Base-by-base conservation (phyloP, 2,797 vertebrate species). In the Brachyalestes nurse region DNA sequence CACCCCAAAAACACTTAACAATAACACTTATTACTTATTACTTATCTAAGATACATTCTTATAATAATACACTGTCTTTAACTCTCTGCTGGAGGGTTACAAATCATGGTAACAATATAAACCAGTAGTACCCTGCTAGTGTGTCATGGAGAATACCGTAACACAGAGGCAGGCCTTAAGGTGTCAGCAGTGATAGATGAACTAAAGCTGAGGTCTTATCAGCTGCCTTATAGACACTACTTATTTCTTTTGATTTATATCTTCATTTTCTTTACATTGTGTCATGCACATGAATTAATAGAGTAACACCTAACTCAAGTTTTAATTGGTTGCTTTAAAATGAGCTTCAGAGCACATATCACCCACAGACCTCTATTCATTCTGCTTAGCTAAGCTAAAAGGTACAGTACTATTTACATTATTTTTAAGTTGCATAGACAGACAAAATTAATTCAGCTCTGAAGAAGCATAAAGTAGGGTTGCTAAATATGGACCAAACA, bases 131-230 rank as follows among this genome's bases (percentile, higher is more conserved):
- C 23, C 65, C 64, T 62, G 64, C 25, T 51, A 51, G 47, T 17
- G 55, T 69, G 78, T 80, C 72, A 67, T 45, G 10, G 57, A 19
- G 28, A 60, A 16, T n/a, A 38, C 47, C 61, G 34, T 58, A 49
- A 77, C 75, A 40, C 40, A 8, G 16, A 51, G 73, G 4, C 42
- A n/a, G 51, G 25, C 16, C 71, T 25, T 7, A 57, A 67, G 53
- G 14, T n/a, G 61, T 60, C 51, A 72, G 9, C 53, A n/a, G 17
- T 40, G 62, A 49, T 12, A 49, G 65, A 71, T 38, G 17, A 49
- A 49, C 47, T 49, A 49, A 6, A 14, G 9, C 65, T 67, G 34
- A 40, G 62, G 16, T 16, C 28, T 7, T 16, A 65, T 65, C 34
- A 65, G 12, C 62, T 38, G 7, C 34, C 28, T 65, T 65, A 65